Evolutionary conservation across 2,888 invertebrate species (phyloP).

Genomic region (Odontothrips loti): DNA sequence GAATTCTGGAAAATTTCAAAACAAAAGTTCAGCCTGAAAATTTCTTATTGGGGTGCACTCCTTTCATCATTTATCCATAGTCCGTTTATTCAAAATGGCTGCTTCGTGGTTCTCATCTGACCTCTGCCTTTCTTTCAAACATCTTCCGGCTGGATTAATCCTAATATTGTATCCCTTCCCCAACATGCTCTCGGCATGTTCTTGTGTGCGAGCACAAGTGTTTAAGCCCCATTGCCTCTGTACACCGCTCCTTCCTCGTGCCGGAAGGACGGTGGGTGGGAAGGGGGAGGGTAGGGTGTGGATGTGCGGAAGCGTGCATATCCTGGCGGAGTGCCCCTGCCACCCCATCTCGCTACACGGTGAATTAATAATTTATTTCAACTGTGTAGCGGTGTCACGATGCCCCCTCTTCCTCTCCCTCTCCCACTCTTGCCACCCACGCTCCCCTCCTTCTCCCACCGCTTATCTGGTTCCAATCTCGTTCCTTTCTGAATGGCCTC

Average conservation of each 20-base stretch:
- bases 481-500: slow-evolving; percentile 16
- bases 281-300: neutral
- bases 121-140: too few species aligned
- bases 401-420: neutral
- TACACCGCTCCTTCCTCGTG: neutral
- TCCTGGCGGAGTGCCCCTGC: too few species aligned
- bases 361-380: slow-evolving; percentile 12
- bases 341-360: neutral
- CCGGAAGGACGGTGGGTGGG: neutral
- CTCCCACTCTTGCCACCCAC: neutral
- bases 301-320: neutral
- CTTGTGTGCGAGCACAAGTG: neutral
- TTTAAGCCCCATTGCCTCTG: slow-evolving; percentile 20
- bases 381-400: neutral
- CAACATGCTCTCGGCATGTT: too few species aligned
- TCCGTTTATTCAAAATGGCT: too few species aligned
- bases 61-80: too few species aligned
- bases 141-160: too few species aligned
- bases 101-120: too few species aligned
- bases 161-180: too few species aligned
- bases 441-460: neutral
- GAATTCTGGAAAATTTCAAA: too few species aligned
- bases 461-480: slow-evolving; percentile 17
- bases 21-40: too few species aligned
- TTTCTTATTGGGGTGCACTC: too few species aligned